Conservation (phyloP, 2,797 vertebrate genomes). For the Oreochromis mossambicus region DNA sequence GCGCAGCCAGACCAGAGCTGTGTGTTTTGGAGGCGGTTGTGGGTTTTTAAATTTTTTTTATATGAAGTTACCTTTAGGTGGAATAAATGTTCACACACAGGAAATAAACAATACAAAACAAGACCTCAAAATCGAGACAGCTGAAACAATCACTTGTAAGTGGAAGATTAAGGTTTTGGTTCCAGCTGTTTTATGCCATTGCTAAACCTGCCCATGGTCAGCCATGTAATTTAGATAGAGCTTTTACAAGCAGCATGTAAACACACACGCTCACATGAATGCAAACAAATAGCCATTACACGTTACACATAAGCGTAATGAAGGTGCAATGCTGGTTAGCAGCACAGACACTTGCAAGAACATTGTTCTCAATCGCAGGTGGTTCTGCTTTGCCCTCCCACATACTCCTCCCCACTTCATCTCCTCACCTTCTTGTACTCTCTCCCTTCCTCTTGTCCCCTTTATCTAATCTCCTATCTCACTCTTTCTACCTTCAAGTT, state of each 20-base stretch:
- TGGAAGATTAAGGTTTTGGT: conserved; percentile 18
- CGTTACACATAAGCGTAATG: conserved; percentile 18
- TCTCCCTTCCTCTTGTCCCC: not conserved
- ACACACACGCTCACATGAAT: not conserved
- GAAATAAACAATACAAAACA: not conserved
- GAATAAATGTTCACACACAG: conserved; percentile 12
- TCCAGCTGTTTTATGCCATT: conserved; percentile 64
- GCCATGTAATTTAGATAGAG: conserved; percentile 57
- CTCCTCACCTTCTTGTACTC: conserved; percentile 9
- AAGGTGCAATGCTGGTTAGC: conserved; percentile 23
- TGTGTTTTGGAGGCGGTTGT: conserved; percentile 18
- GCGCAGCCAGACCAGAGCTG: conserved; percentile 7
- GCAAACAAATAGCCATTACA: conserved; percentile 14
- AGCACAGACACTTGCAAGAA: conserved; percentile 26
- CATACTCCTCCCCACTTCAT: conserved; percentile 1
- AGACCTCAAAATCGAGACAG: conserved; percentile 24
- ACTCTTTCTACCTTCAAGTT: conserved; percentile 46
- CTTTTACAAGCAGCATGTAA: conserved; percentile 24
- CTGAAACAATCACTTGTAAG: conserved; percentile 48
- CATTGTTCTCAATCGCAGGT: conserved; percentile 58
- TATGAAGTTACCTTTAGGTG: conserved; percentile 18
- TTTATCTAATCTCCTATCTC: not conserved
- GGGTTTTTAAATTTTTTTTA: accelerated
- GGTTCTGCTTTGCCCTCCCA: conserved; percentile 41
- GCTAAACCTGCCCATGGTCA: conserved; percentile 53